phyloP scores from a whole-genome alignment of 1,140 invertebrate genomes.

The Oscheius sp. region DNA sequence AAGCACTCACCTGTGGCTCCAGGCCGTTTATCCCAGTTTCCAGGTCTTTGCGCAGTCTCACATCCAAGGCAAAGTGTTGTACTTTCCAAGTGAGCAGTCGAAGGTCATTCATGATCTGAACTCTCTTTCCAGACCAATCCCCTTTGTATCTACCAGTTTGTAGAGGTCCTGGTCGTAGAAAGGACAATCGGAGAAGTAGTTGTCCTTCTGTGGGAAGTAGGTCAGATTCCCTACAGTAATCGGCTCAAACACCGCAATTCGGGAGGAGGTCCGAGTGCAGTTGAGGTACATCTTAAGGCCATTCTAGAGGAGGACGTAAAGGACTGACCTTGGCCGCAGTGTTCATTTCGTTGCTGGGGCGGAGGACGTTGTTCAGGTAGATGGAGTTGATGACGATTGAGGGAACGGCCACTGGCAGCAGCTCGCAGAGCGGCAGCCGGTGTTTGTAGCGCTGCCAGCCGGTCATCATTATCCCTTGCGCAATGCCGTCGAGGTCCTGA shows the following conservation, averaged over 20 bases:
- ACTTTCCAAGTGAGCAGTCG: conserved; percentile 16
- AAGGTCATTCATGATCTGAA: conserved; percentile 25
- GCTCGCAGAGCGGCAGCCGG: conserved; percentile 84
- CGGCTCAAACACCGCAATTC: not conserved
- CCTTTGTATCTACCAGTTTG: not conserved
- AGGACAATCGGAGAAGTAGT: not conserved
- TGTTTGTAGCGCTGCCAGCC: conserved; percentile 74
- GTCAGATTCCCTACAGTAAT: not conserved
- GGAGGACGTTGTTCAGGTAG: conserved; percentile 10
- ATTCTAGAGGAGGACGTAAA: not conserved
- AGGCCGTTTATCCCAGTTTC: not conserved
- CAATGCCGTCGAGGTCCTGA: conserved; percentile 1
- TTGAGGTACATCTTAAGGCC: not conserved
- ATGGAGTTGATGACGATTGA: conserved; percentile 65
- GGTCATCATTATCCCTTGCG: conserved; percentile 54
- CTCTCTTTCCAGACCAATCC: not conserved
- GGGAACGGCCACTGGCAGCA: conserved; percentile 77
- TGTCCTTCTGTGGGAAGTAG: conserved; percentile 12
- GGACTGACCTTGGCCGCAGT: not conserved
- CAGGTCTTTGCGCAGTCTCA: not conserved
- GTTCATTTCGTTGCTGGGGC: not conserved
- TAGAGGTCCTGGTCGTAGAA: conserved; percentile 16
- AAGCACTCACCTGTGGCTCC: not conserved
- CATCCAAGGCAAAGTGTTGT: not conserved
- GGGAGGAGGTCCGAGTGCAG: not conserved